phyloP scores from a whole-genome alignment of 2,888 invertebrate genomes.

The Drosophila barbarae region DNA sequence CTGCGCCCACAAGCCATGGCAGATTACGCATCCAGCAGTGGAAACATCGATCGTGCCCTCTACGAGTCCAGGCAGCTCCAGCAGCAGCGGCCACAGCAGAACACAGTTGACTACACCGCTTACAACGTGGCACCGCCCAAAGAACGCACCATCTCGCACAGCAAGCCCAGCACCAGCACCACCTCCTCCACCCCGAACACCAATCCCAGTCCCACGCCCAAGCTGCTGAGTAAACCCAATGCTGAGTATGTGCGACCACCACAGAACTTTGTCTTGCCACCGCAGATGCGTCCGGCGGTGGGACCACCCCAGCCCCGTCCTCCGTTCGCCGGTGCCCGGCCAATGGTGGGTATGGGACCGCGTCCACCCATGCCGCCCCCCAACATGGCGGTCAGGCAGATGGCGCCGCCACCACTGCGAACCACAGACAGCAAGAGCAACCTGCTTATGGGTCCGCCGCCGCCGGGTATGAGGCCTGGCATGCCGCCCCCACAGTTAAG shows the following conservation, averaged over 20 bases:
- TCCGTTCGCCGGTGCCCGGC: slow-evolving; percentile 69
- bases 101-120: slow-evolving; percentile 8
- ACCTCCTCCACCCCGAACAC: slow-evolving; percentile 3
- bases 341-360: slow-evolving; percentile 70
- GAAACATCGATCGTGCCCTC: slow-evolving; percentile 1
- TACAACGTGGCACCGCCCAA: slow-evolving; percentile 23
- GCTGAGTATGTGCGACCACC: slow-evolving; percentile 40
- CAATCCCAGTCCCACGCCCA: slow-evolving; percentile 12
- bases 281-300: slow-evolving; percentile 75
- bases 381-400: slow-evolving; percentile 64
- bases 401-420: slow-evolving; percentile 76
- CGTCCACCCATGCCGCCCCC: slow-evolving; percentile 75
- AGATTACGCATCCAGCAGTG: slow-evolving; percentile 20
- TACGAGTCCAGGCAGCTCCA: slow-evolving; percentile 4
- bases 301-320: slow-evolving; percentile 73
- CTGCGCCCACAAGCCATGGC: slow-evolving; percentile 15
- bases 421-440: slow-evolving; percentile 80
- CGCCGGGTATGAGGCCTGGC: slow-evolving; percentile 21
- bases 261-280: slow-evolving; percentile 55
- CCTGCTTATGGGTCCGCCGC: slow-evolving; percentile 71
- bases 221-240: slow-evolving; percentile 40
- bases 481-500: slow-evolving; percentile 63
- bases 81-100: slow-evolving; percentile 4
- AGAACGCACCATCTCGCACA: slow-evolving; percentile 53
- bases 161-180: slow-evolving; percentile 16